A percentile compares a stretch with the other conserved stretches of the same genome.
Evolutionary conservation across 2,113 vertebrate species (phyloP).

Genomic region (Melanostigma gelatinosum): DNA sequence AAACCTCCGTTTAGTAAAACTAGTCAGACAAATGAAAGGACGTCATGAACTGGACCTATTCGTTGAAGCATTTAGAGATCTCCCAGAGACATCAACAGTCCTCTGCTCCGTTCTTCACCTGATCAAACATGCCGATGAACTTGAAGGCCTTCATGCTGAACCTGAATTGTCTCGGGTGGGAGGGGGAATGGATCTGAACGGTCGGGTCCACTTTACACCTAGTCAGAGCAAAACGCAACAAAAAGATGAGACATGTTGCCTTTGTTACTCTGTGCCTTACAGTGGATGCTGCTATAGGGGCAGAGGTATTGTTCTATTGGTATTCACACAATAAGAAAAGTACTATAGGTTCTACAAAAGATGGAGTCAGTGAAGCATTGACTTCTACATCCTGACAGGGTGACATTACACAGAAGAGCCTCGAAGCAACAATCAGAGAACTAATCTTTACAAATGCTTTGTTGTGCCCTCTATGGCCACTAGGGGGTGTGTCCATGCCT

Average conservation of each 20-base stretch:
- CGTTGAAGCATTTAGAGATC: neutral
- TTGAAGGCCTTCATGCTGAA: constrained; percentile 82
- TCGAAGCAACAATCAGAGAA: too few species aligned
- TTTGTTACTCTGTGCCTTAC: neutral
- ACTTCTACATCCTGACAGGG: neutral
- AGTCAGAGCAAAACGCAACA: neutral
- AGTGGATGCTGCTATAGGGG: neutral
- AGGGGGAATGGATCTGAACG: constrained; percentile 25
- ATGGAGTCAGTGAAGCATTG: neutral
- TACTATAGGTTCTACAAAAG: neutral
- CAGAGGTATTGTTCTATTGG: neutral
- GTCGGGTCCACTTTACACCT: constrained; percentile 77
- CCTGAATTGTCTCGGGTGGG: constrained; percentile 45
- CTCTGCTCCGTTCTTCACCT: constrained; percentile 56
- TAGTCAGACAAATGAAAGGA: neutral
- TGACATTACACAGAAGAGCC: neutral
- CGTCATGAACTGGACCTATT: neutral
- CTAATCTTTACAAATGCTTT: neutral
- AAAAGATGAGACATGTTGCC: neutral
- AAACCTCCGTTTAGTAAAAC: neutral
- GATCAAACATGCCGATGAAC: constrained; percentile 78
- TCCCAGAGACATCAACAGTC: neutral
- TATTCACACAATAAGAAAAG: neutral
- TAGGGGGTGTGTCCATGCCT: neutral
- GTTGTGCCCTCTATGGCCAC: neutral